Evolutionary conservation across 2,797 vertebrate species (phyloP), one percentile per base, ranked within the genome.

Genomic region (Microhierax caerulescens): DNA sequence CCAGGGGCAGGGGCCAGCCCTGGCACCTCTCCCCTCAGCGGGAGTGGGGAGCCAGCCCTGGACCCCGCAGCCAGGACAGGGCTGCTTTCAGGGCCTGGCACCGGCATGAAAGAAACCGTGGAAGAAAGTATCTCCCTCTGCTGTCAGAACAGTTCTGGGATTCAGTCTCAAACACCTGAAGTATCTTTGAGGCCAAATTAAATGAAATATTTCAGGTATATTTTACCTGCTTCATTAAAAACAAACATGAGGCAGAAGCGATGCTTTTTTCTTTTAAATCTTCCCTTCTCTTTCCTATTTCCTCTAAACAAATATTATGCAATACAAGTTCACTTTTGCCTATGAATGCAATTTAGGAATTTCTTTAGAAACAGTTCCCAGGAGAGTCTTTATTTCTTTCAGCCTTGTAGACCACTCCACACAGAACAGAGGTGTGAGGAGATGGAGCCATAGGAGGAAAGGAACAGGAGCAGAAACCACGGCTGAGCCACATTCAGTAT

Each of bases 21-120:
- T 36, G 50, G 37, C 51, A 32, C 13, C 9, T 67, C 47, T 72
- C 3, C 39, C 18, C 5, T 5, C 43, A 41, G 50, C 1, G 3
- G 69, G 36, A 45, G 1, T 0, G 0, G 20, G 9, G 67, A 78
- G 23, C 7, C 10, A 7, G 43, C 10, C 30, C 25, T 43, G 45
- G 59, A n/a, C 41, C 34, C 30, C 4, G 0, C 10, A 28, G n/a
- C 21, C 32, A 18, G 47, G 36, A 61, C 13, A 13, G 17, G 11
- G 6, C 19, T 61, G 22, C 17, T 61, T 13, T 28, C 1, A 0
- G 25, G 28, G 13, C 20, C 47, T 69, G 68, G 22, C 7, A 15
- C 14, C 37, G 28, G 22, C 9, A 7, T 24, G 14, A 18, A 72
- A 51, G 57, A 67, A 78, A 70, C 2, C 1, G 0, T 3, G 5